Conservation (phyloP, 2,113 vertebrate species). For the Nipponia nippon region DNA sequence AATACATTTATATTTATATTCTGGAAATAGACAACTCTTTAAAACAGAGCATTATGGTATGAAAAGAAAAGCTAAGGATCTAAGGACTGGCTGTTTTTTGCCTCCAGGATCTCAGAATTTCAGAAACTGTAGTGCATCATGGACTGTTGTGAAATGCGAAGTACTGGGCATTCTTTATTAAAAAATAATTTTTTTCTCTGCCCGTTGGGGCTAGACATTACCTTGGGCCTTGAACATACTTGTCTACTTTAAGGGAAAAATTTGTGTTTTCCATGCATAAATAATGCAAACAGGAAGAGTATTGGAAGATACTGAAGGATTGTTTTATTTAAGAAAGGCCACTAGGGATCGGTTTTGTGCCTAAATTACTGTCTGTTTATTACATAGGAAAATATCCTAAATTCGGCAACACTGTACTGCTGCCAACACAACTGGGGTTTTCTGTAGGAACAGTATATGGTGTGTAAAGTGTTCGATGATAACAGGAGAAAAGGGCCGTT, state of each 20-base stretch:
- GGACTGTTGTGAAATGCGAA: not conserved
- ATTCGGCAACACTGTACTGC: accelerated
- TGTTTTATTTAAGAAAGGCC: not conserved
- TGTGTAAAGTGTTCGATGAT: not conserved
- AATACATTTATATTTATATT: not conserved
- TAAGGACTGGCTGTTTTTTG: not conserved
- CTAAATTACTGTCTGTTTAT: not conserved
- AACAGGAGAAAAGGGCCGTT: not conserved
- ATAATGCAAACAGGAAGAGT: not conserved
- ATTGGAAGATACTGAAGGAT: not conserved
- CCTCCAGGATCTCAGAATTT: not conserved
- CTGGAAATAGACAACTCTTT: not conserved
- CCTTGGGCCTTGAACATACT: not conserved
- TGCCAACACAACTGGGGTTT: not conserved
- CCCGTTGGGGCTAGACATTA: not conserved
- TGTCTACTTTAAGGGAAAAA: not conserved
- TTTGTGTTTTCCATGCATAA: not conserved
- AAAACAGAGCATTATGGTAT: not conserved
- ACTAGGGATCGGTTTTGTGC: not conserved
- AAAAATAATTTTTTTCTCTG: not conserved
- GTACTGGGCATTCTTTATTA: not conserved
- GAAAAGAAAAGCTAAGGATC: not conserved
- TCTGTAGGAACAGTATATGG: not conserved
- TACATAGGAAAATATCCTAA: not conserved
- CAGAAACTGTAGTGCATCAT: not conserved